These are phyloP conservation scores for Anguilla rostrata DNA, from an alignment of 2,113 vertebrate species.

Conservation along the genomic window DNA sequence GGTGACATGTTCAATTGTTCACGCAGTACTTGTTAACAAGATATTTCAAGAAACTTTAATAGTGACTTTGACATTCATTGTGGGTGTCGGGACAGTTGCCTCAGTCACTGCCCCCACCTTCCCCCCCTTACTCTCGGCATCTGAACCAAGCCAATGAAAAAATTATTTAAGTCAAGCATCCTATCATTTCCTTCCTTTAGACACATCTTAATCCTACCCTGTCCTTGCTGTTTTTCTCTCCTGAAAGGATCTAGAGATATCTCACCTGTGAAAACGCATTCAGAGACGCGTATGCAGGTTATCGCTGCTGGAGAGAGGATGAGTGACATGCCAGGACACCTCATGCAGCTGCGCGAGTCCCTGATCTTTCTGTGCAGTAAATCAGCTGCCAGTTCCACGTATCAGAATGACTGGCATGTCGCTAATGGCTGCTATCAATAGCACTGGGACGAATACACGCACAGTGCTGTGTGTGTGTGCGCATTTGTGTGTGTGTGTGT, in stretches of 20 bases:
- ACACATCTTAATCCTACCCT: no score
- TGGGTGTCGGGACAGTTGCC: no score
- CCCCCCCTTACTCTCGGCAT: no score
- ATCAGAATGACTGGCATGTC: background rate
- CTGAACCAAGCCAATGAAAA: background rate
- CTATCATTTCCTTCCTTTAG: no score
- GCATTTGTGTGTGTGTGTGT: background rate
- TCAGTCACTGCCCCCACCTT: no score
- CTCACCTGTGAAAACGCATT: background rate
- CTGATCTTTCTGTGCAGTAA: background rate
- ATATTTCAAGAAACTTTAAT: background rate
- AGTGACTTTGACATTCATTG: no score
- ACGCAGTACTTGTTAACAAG: background rate
- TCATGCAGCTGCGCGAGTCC: background rate
- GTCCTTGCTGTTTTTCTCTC: background rate
- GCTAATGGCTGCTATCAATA: background rate
- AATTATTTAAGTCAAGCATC: background rate
- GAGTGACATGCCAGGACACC: background rate
- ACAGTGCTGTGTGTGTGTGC: background rate
- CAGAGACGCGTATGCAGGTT: background rate
- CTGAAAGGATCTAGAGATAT: background rate
- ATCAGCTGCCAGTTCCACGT: background rate
- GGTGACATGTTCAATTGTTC: background rate
- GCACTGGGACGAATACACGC: background rate
- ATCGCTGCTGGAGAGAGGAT: background rate